Conservation (phyloP, 2,888 invertebrate genomes). For the Himalopsyche japonica region DNA sequence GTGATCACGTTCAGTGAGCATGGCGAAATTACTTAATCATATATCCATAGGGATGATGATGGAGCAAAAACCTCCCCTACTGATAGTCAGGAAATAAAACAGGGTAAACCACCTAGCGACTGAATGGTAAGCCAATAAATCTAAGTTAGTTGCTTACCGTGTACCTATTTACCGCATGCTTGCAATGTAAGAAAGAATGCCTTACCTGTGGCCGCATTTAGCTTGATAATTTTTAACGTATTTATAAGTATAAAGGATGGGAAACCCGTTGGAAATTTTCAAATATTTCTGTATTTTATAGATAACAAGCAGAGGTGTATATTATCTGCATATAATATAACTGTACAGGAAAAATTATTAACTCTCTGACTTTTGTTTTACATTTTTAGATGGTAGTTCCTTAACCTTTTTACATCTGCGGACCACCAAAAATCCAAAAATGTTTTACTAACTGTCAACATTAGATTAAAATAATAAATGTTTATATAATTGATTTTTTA, state of each 20-base stretch:
- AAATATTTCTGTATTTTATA: background rate
- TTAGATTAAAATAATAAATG: too few relatives aligned
- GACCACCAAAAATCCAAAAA: too few relatives aligned
- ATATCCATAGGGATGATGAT: background rate
- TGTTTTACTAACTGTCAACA: too few relatives aligned
- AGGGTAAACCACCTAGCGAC: background rate
- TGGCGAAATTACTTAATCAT: background rate
- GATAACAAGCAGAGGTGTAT: background rate
- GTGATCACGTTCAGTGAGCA: too few relatives aligned
- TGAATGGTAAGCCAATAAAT: slow-evolving; percentile 15
- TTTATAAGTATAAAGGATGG: background rate
- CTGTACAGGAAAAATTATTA: too few relatives aligned
- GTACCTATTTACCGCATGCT: background rate
- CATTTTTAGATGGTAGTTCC: too few relatives aligned
- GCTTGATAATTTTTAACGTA: background rate
- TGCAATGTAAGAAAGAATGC: background rate
- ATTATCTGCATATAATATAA: too few relatives aligned
- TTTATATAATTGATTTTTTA: too few relatives aligned
- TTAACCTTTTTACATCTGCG: too few relatives aligned
- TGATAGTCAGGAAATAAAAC: background rate
- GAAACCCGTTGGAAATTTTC: background rate
- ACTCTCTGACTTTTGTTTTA: too few relatives aligned
- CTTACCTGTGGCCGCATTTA: background rate
- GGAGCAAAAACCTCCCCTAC: background rate
- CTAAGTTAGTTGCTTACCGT: slow-evolving; percentile 2